Conservation (phyloP, 2,888 invertebrate species). For the Doris montereyensis region DNA sequence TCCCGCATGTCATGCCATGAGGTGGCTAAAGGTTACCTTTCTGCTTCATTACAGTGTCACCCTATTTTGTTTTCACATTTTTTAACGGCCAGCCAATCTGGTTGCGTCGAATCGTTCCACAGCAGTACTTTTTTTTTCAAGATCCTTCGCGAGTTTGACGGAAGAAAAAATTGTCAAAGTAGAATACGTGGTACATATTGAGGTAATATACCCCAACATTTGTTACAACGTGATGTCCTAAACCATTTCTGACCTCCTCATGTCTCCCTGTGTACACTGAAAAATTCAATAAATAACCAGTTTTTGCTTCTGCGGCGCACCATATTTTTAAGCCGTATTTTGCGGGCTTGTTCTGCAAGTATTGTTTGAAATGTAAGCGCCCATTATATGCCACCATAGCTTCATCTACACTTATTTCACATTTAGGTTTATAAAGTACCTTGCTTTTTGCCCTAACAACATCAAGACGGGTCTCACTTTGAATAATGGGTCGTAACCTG, state of each 20-base stretch:
- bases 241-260: too few species aligned
- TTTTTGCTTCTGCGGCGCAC: constrained; percentile 23
- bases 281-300: constrained; percentile 30
- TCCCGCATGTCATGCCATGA: background rate
- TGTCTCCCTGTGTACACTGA: constrained; percentile 31
- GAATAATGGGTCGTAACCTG: constrained; percentile 10
- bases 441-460: background rate
- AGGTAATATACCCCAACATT: background rate
- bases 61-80: background rate
- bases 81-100: background rate
- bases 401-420: constrained; percentile 9
- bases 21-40: constrained; percentile 14
- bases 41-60: background rate
- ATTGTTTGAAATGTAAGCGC: constrained; percentile 14
- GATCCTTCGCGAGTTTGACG: background rate
- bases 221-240: too few species aligned
- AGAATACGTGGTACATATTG: background rate
- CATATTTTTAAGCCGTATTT: constrained; percentile 31
- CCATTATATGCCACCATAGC: constrained; percentile 28
- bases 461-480: constrained; percentile 6
- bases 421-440: constrained; percentile 9
- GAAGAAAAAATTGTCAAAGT: background rate
- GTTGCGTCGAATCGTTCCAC: background rate
- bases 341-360: constrained; percentile 21
- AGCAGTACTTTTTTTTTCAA: background rate